These are phyloP conservation scores for Neomicropteryx cornuta DNA, from an alignment of 1,140 invertebrate genomes.

Conservation along the genomic window DNA sequence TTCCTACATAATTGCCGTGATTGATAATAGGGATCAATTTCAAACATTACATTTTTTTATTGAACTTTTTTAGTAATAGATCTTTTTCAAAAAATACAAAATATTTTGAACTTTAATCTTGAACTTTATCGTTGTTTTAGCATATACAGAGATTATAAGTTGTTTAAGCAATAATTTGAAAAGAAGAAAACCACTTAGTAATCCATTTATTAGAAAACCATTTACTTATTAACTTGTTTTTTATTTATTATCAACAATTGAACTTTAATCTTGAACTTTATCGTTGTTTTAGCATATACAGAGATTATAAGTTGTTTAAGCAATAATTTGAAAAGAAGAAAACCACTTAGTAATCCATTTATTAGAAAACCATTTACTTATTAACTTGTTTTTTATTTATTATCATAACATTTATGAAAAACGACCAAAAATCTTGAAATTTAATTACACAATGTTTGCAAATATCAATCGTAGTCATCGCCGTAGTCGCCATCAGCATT, in stretches of 20 bases:
- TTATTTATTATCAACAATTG: background rate
- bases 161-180: background rate
- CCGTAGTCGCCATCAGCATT: too few species aligned
- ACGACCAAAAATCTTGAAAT: too few species aligned
- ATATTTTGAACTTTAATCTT: too few species aligned
- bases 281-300: too few species aligned
- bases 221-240: background rate
- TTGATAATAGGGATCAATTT: too few species aligned
- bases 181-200: background rate
- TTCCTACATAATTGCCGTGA: too few species aligned
- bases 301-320: background rate
- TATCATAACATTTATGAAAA: too few species aligned
- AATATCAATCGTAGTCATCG: too few species aligned
- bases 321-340: background rate
- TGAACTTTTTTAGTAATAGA: background rate
- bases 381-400: background rate
- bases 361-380: background rate
- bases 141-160: background rate
- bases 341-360: background rate
- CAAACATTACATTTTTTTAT: too few species aligned
- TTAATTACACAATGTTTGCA: too few species aligned
- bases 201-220: background rate
- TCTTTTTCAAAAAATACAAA: background rate
- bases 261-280: too few species aligned
- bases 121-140: too few species aligned